Conservation (phyloP, 2,797 vertebrate species). For the Cryptoblepharus egeriae region DNA sequence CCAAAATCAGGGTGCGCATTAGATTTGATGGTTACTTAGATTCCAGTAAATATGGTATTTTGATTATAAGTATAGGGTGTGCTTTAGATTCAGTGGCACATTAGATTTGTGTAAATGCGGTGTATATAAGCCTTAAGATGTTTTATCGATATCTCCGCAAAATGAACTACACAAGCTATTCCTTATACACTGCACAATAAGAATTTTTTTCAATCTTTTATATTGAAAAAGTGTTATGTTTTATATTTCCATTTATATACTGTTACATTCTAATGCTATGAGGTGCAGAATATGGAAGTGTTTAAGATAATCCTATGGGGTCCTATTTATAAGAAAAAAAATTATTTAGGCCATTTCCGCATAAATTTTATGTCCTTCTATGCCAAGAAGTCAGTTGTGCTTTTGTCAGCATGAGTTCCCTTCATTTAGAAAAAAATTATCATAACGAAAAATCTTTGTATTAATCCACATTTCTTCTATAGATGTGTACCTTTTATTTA, state of each 20-base stretch:
- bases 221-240: slow-evolving; percentile 22
- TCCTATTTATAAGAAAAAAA: slow-evolving; percentile 59
- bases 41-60: no score
- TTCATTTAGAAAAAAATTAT: not conserved
- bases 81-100: no score
- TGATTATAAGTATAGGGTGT: no score
- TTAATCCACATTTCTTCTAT: slow-evolving; percentile 1
- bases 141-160: slow-evolving; percentile 44
- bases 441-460: not conserved
- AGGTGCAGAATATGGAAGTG: slow-evolving; percentile 68
- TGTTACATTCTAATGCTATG: slow-evolving; percentile 71
- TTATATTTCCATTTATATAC: slow-evolving; percentile 58
- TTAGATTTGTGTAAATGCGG: no score
- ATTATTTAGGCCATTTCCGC: slow-evolving; percentile 68
- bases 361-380: slow-evolving; percentile 61
- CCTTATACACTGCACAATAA: slow-evolving; percentile 54
- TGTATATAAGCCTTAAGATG: slow-evolving; percentile 41
- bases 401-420: slow-evolving; percentile 50
- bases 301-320: slow-evolving; percentile 72
- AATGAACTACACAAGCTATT: slow-evolving; percentile 48
- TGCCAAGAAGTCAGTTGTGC: slow-evolving; percentile 53
- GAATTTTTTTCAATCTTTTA: slow-evolving; percentile 62
- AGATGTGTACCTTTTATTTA: not conserved
- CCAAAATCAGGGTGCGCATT: no score
- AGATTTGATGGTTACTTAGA: no score